Evolutionary conservation across 2,113 vertebrate species (phyloP).

Genomic region (Burhinus oedicnemus): DNA sequence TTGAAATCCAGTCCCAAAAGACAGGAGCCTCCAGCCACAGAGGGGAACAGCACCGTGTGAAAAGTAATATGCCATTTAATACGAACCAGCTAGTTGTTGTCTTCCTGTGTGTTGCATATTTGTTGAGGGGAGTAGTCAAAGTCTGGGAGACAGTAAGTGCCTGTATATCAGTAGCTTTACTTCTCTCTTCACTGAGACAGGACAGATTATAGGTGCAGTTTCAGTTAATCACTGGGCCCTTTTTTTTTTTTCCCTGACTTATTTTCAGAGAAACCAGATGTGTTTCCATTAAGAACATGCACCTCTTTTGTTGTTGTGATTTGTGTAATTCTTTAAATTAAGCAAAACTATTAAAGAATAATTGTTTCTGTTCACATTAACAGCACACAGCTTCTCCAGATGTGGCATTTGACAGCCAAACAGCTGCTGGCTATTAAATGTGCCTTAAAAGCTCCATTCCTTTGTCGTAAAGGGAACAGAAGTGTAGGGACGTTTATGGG

Average conservation of each 20-base stretch:
- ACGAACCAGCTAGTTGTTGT: accelerated
- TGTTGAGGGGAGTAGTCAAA: not conserved
- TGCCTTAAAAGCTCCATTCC: slow-evolving; percentile 59
- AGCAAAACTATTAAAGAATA: slow-evolving; percentile 62
- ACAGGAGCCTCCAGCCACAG: not conserved
- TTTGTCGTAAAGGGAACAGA: slow-evolving; percentile 69
- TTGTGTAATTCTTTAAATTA: slow-evolving; percentile 62
- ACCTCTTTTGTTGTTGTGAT: slow-evolving; percentile 7
- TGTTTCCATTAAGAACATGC: slow-evolving; percentile 29
- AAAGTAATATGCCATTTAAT: not conserved
- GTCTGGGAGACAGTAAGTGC: not conserved
- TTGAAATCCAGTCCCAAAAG: not conserved
- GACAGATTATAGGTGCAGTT: not conserved
- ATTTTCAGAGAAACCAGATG: slow-evolving; percentile 21
- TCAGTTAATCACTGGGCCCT: not conserved
- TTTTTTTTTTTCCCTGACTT: not conserved
- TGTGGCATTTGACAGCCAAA: slow-evolving; percentile 64
- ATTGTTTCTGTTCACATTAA: slow-evolving; percentile 54
- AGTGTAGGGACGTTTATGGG: slow-evolving; percentile 67
- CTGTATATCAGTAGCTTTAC: not conserved
- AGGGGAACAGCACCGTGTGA: accelerated
- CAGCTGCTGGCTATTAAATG: slow-evolving; percentile 73
- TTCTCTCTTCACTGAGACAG: not conserved
- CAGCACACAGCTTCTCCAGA: slow-evolving; percentile 61
- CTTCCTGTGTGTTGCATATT: not conserved